A percentile compares a stretch with the other conserved stretches of the same genome.
phyloP scores from a whole-genome alignment of 2,797 vertebrate species.

The Carapus acus region DNA sequence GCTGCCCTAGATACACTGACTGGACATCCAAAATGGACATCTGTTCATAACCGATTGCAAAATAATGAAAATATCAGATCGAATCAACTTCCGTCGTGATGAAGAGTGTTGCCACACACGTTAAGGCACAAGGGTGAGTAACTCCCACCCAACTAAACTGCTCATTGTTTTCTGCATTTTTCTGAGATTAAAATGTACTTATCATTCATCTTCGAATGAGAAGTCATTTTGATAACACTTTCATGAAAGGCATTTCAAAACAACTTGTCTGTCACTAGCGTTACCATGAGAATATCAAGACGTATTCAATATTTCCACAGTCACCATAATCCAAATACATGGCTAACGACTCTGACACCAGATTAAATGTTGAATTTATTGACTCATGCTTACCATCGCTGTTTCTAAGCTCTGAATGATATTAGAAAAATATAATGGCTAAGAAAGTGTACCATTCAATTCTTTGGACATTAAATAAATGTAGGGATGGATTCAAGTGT shows the following conservation, averaged over 20 bases:
- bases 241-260: slow-evolving; percentile 4
- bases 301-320: slow-evolving; percentile 18
- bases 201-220: too few species aligned
- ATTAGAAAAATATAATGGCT: slow-evolving; percentile 57
- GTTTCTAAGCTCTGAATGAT: slow-evolving; percentile 45
- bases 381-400: slow-evolving; percentile 52
- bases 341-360: slow-evolving; percentile 23
- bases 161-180: not conserved
- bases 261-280: slow-evolving; percentile 2
- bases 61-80: slow-evolving; percentile 9
- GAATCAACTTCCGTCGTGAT: slow-evolving; percentile 12
- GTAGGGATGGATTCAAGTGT: slow-evolving; percentile 63
- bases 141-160: not conserved
- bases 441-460: slow-evolving; percentile 65
- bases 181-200: not conserved
- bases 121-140: slow-evolving; percentile 16
- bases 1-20: slow-evolving; percentile 43
- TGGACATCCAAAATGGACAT: slow-evolving; percentile 29
- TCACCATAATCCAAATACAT: slow-evolving; percentile 27
- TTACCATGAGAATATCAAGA: not conserved
- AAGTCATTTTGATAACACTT: too few species aligned
- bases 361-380: slow-evolving; percentile 69
- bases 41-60: slow-evolving; percentile 22
- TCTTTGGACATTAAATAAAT: slow-evolving; percentile 74
- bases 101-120: slow-evolving; percentile 10